Evolutionary conservation across 2,888 invertebrate genomes (phyloP).

Genomic region (Thalpophila matura): DNA sequence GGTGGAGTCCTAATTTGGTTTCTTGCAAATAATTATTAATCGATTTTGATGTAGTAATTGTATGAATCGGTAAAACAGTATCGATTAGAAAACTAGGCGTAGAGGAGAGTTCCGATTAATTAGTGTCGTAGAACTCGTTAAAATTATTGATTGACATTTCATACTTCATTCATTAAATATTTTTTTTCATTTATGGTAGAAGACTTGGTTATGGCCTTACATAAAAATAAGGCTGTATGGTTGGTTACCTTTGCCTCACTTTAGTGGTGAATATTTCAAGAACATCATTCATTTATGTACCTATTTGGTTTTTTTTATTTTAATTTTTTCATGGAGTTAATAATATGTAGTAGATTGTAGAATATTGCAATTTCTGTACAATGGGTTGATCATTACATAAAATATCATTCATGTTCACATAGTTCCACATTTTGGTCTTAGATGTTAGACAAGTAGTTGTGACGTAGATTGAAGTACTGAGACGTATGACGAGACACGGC

Average conservation of each 20-base stretch:
- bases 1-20: slow-evolving; percentile 42
- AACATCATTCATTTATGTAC: not conserved
- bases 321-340: not conserved
- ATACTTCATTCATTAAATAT: not conserved
- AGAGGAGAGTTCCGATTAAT: slow-evolving; percentile 7
- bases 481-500: slow-evolving; percentile 73
- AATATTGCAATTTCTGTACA: not conserved
- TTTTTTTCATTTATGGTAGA: not conserved
- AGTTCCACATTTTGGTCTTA: slow-evolving; percentile 27
- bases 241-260: not conserved
- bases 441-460: slow-evolving; percentile 52
- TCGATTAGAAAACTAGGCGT: slow-evolving; percentile 20
- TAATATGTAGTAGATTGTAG: slow-evolving; percentile 13
- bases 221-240: not conserved
- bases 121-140: slow-evolving; percentile 14
- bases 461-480: slow-evolving; percentile 61
- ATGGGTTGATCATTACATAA: slow-evolving; percentile 13
- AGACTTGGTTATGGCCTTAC: not conserved
- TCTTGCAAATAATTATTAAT: slow-evolving; percentile 4
- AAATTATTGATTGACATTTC: slow-evolving; percentile 19
- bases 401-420: slow-evolving; percentile 29
- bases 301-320: not conserved
- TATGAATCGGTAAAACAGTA: slow-evolving; percentile 22
- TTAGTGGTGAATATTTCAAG: not conserved
- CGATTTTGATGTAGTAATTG: slow-evolving; percentile 7